Evolutionary conservation across 2,113 vertebrate species (phyloP), one percentile per base, ranked within the genome.

Genomic region (Eulacestoma nigropectus): DNA sequence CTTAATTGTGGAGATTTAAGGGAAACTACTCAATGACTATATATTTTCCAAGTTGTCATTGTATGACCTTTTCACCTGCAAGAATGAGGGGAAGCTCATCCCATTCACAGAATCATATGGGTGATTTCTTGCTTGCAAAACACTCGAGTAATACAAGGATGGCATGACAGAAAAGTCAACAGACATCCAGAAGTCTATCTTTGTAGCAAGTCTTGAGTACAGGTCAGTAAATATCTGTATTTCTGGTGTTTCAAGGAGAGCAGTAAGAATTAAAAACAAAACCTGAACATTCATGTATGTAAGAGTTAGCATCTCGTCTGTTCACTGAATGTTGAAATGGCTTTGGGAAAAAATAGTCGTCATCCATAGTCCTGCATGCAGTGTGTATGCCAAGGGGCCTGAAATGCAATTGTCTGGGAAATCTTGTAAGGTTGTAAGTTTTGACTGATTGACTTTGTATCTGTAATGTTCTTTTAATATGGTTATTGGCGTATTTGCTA

Each of bases 381-480:
- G 9, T 29, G 20, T 68, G 32, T 57, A 41, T 0, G 2, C 67
- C 44, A 70, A 80, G 46, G 67, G 64, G 35, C 56, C 72, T 88
- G 85, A 96, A 94, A 93, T 86, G 44, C 56, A 83, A 47, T 88
- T 93, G 55, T 67, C 55, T 88, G 75, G 27, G 56, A 80, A 86
- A 72, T 84, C 88, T 88, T 75, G 72, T 44, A 70, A 90, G 52
- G 44, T 49, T 78, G 8, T 49, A 68, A 68, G 69, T 84, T 94
- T 91, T 81, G 82, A 92, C n/a, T 60, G 85, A 86, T 81, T 87
- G 59, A n/a, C 79, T 92, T 84, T 90, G 42, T 82, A 67, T 83
- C 78, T 76, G 27, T 94, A 86, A 90, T 84, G 68, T 56, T 88
- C n/a, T 79, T 93, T 72, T 91, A 90, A 77, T 90, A 70, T 42